Percentiles rank a stretch among this genome's conserved stretches.
These are phyloP conservation scores for Pipistrellus kuhlii DNA, from an alignment of 2,797 vertebrate genomes.

Conservation along the genomic window DNA sequence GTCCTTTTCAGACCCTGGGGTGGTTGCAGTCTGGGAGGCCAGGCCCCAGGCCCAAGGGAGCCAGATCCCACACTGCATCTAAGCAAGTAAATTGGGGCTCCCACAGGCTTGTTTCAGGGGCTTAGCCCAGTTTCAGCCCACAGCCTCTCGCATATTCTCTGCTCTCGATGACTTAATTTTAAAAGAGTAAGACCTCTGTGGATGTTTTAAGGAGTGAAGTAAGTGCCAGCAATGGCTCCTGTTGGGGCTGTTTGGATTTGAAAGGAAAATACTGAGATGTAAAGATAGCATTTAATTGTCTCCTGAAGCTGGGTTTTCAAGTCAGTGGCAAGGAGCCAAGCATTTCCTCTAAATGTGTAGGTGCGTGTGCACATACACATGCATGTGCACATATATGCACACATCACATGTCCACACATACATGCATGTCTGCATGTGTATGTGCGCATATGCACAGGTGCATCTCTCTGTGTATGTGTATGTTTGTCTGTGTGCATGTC, in stretches of 20 bases:
- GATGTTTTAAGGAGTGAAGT: constrained; percentile 78
- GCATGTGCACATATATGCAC: too few relatives aligned
- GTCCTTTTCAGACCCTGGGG: constrained; percentile 28
- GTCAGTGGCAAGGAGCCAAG: background rate
- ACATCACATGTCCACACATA: too few relatives aligned
- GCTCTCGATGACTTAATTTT: constrained; percentile 64
- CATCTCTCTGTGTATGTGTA: background rate
- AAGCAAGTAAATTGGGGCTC: background rate
- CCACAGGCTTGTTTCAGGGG: background rate
- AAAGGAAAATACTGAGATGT: constrained; percentile 79
- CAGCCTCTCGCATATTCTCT: constrained; percentile 48
- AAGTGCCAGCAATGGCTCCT: constrained; percentile 73
- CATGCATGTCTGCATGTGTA: too few relatives aligned
- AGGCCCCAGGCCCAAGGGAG: background rate
- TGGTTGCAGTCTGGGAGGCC: background rate
- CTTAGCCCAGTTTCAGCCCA: background rate
- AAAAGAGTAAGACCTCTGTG: constrained; percentile 64
- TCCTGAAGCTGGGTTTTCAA: constrained; percentile 23
- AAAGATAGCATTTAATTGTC: constrained; percentile 83
- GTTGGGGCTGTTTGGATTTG: constrained; percentile 80
- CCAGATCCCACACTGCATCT: background rate
- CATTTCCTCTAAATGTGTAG: constrained; percentile 30
- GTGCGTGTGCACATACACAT: background rate
- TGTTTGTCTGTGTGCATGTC: too few relatives aligned
- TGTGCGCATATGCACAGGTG: too few relatives aligned